Evolutionary conservation across 1,140 invertebrate species (phyloP).

Genomic region (Euura lappo): DNA sequence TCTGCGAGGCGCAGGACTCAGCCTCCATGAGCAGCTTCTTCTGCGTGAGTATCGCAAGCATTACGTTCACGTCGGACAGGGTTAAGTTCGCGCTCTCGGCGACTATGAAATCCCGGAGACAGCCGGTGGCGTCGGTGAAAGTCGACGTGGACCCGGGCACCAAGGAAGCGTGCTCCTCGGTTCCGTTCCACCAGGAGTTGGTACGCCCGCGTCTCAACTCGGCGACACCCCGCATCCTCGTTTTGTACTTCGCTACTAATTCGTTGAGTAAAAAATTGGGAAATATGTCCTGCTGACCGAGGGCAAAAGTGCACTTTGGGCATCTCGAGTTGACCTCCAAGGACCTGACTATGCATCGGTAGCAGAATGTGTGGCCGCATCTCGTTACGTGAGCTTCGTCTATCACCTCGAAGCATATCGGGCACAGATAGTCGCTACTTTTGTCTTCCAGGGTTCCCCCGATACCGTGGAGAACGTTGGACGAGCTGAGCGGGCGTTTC

Average conservation of each 20-base stretch:
- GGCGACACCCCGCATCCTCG: conserved; percentile 56
- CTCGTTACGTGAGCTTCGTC: conserved; percentile 85
- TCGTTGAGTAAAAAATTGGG: conserved; percentile 83
- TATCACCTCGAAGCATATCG: conserved; percentile 85
- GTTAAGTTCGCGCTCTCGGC: conserved; percentile 68
- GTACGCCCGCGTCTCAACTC: conserved; percentile 45
- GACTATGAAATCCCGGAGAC: conserved; percentile 64
- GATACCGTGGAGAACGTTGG: conserved; percentile 58
- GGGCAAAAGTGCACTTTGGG: conserved; percentile 77
- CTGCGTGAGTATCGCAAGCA: conserved; percentile 74
- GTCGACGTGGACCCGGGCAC: too few species aligned
- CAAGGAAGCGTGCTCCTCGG: conserved; percentile 19
- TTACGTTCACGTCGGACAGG: conserved; percentile 74
- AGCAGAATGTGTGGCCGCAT: conserved; percentile 90
- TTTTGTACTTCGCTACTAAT: conserved; percentile 72
- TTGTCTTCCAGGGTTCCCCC: conserved; percentile 66
- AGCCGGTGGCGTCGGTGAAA: conserved; percentile 42
- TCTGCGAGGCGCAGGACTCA: conserved; percentile 73
- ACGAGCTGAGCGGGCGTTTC: not conserved
- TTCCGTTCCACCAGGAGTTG: conserved; percentile 15
- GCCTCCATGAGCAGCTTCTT: conserved; percentile 76
- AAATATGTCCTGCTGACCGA: conserved; percentile 74
- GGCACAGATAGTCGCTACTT: conserved; percentile 73
- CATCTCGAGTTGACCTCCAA: conserved; percentile 77
- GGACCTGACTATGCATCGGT: conserved; percentile 75